These are phyloP conservation scores for Drosophila leontia DNA, from an alignment of 1,140 invertebrate genomes.

Conservation along the genomic window DNA sequence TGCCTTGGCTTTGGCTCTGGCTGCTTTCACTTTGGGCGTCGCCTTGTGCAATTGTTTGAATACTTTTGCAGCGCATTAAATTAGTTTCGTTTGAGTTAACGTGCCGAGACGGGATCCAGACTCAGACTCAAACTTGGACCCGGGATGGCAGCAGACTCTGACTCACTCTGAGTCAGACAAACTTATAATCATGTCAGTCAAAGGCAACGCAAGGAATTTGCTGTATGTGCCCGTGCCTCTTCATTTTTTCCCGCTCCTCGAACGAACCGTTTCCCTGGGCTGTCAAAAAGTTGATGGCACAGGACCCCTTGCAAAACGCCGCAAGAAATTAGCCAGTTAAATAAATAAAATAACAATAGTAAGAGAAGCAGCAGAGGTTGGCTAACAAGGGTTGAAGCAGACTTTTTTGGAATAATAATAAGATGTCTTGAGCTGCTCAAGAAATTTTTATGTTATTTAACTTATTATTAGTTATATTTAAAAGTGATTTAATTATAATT, in stretches of 20 bases:
- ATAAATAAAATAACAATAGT: slow-evolving; percentile 33
- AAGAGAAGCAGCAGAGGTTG: neutral
- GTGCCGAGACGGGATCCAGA: slow-evolving; percentile 63
- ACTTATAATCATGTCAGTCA: slow-evolving; percentile 84
- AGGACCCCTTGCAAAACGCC: slow-evolving; percentile 27
- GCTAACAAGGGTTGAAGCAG: neutral
- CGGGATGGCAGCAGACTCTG: slow-evolving; percentile 22
- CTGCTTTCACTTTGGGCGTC: slow-evolving; percentile 79
- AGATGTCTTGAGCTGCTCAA: neutral
- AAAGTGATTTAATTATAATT: neutral
- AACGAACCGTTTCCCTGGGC: slow-evolving; percentile 1
- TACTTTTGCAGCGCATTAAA: slow-evolving; percentile 84
- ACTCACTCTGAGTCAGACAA: slow-evolving; percentile 55
- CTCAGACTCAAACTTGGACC: slow-evolving; percentile 26
- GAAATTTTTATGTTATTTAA: neutral
- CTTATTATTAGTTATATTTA: neutral
- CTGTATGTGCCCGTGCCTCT: slow-evolving; percentile 23
- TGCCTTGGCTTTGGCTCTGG: slow-evolving; percentile 26
- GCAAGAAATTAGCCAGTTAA: slow-evolving; percentile 48
- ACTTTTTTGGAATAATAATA: neutral
- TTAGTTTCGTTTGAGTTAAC: slow-evolving; percentile 84
- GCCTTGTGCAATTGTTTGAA: slow-evolving; percentile 83
- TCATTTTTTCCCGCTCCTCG: neutral
- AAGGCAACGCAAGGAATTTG: slow-evolving; percentile 70
- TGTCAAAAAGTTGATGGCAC: slow-evolving; percentile 50